Conservation (phyloP, 2,888 invertebrate species). For the Anoplius nigerrimus region DNA sequence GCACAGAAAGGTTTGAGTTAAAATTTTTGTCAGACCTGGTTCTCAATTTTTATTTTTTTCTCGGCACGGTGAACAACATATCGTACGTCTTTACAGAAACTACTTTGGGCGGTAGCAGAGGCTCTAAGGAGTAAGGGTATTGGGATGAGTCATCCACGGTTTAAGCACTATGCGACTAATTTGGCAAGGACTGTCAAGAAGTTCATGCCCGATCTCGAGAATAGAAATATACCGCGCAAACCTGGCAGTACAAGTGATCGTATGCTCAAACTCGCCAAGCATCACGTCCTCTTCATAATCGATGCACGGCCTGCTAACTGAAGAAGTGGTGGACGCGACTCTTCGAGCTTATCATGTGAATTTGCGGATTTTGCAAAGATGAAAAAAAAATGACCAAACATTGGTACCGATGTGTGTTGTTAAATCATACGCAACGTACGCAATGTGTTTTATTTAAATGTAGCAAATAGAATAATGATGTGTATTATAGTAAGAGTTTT, state of each 20-base stretch:
- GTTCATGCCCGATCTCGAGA: slow-evolving; percentile 78
- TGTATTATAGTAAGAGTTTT: slow-evolving; percentile 8
- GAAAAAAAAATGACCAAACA: slow-evolving; percentile 27
- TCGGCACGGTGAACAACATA: background rate
- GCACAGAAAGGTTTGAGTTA: slow-evolving; percentile 79
- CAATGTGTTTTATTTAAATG: slow-evolving; percentile 44
- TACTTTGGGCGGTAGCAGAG: slow-evolving; percentile 88
- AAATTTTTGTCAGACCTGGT: background rate
- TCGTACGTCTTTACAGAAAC: slow-evolving; percentile 78
- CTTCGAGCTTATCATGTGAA: slow-evolving; percentile 78
- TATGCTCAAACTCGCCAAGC: slow-evolving; percentile 80
- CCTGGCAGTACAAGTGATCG: slow-evolving; percentile 84
- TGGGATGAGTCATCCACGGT: slow-evolving; percentile 82
- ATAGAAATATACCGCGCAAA: slow-evolving; percentile 73
- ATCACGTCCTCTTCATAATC: slow-evolving; percentile 66
- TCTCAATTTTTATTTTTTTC: background rate
- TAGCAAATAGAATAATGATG: slow-evolving; percentile 37
- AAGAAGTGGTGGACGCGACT: slow-evolving; percentile 83
- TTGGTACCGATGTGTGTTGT: slow-evolving; percentile 20
- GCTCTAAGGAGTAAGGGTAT: slow-evolving; percentile 85
- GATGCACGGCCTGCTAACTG: slow-evolving; percentile 60
- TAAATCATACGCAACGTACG: slow-evolving; percentile 14
- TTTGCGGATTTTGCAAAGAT: slow-evolving; percentile 61
- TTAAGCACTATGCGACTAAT: slow-evolving; percentile 83
- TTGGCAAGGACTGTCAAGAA: slow-evolving; percentile 83